Percentiles rank a stretch among this genome's conserved stretches.
These are phyloP conservation scores for Mnemiopsis leidyi DNA, from an alignment of 37 sponge, comb jelly and placozoan genomes.

Conservation along the genomic window DNA sequence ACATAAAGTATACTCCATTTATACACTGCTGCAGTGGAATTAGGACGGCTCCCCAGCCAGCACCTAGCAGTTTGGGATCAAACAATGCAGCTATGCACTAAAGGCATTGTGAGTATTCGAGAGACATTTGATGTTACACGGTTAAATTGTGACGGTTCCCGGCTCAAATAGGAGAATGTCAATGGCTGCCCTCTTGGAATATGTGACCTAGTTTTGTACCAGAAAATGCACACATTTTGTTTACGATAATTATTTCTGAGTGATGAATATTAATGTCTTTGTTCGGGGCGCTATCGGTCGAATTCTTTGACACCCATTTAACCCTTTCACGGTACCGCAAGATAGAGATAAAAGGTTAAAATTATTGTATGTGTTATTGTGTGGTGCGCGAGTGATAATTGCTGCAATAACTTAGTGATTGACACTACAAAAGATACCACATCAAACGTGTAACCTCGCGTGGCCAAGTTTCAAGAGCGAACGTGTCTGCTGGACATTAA, in stretches of 20 bases:
- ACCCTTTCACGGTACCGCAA: not conserved
- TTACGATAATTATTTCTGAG: not conserved
- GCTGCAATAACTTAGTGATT: not conserved
- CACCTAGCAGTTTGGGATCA: not conserved
- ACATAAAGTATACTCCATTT: not conserved
- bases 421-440: not conserved
- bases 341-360: not conserved
- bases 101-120: not conserved
- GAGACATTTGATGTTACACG: not conserved
- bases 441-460: not conserved
- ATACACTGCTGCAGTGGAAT: not conserved
- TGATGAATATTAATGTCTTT: too few species aligned
- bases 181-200: not conserved
- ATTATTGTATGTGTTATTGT: not conserved
- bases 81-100: not conserved
- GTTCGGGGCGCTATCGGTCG: not conserved
- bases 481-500: not conserved
- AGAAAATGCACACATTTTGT: not conserved
- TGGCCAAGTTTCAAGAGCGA: not conserved
- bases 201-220: not conserved
- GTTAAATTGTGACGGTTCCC: not conserved
- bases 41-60: not conserved
- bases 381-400: not conserved
- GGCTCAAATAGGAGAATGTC: not conserved
- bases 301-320: not conserved